Conservation (phyloP, 2,888 invertebrate species). For the Lottia scabra region DNA sequence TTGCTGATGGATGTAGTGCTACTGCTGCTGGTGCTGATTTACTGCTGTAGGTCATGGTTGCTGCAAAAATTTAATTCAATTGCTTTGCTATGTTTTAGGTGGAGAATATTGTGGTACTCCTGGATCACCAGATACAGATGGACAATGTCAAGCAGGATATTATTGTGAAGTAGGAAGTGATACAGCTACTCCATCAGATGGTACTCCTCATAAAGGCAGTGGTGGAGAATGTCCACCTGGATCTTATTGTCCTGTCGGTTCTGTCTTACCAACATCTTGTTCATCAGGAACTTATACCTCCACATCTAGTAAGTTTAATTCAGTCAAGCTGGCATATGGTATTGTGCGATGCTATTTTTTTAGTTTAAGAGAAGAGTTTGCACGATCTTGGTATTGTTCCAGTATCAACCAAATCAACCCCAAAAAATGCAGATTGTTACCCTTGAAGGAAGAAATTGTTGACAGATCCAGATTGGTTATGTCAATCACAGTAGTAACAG, state of each 20-base stretch:
- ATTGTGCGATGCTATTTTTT: too few species aligned
- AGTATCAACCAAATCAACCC: too few species aligned
- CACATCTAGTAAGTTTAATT: conserved; percentile 41
- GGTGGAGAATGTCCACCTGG: conserved; percentile 60
- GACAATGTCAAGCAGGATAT: conserved; percentile 51
- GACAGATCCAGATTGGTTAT: too few species aligned
- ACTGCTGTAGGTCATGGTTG: too few species aligned
- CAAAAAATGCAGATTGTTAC: too few species aligned
- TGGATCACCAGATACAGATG: conserved; percentile 52
- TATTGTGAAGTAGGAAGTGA: conserved; percentile 58
- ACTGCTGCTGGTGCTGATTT: too few species aligned
- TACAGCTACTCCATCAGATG: conserved; percentile 47
- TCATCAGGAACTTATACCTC: conserved; percentile 57
- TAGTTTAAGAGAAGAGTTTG: too few species aligned
- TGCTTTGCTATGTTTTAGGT: conserved; percentile 40
- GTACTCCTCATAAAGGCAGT: conserved; percentile 43
- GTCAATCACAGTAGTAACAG: too few species aligned
- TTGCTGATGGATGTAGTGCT: too few species aligned
- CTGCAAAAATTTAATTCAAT: too few species aligned
- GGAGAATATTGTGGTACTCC: conserved; percentile 61
- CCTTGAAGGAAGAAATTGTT: too few species aligned
- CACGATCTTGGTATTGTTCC: too few species aligned
- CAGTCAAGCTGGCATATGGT: neutral
- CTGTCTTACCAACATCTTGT: conserved; percentile 47
- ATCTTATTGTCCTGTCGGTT: conserved; percentile 60